Conservation (phyloP, 2,797 vertebrate genomes). For the Neoniphon sammara region DNA sequence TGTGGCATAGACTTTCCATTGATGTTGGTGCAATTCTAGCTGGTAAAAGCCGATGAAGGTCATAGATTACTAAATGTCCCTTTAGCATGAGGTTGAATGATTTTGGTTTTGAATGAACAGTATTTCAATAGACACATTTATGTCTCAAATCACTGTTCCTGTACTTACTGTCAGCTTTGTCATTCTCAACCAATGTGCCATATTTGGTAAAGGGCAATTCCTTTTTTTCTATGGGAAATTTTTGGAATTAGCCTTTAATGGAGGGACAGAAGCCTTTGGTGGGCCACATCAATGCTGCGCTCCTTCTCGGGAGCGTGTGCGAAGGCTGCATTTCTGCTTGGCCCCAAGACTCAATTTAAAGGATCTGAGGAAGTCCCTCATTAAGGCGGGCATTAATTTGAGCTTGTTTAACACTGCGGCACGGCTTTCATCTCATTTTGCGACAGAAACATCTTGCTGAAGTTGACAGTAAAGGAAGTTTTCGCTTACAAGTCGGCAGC, state of each 20-base stretch:
- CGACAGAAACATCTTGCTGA: conserved; percentile 52
- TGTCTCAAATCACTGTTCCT: not conserved
- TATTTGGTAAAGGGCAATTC: conserved; percentile 7
- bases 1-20: too few relatives aligned
- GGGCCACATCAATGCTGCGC: conserved; percentile 9
- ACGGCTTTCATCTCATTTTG: conserved; percentile 61
- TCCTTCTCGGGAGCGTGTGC: conserved; percentile 30
- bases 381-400: conserved; percentile 59
- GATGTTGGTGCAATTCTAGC: too few relatives aligned
- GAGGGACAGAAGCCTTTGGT: not conserved
- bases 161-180: not conserved
- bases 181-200: not conserved
- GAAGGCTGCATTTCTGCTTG: conserved; percentile 38
- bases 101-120: too few relatives aligned
- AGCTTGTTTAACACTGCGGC: conserved; percentile 53
- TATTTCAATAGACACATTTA: too few relatives aligned
- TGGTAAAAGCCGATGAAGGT: too few relatives aligned
- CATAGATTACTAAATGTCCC: too few relatives aligned
- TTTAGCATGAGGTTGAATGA: not conserved
- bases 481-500: conserved; percentile 48
- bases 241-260: conserved; percentile 19
- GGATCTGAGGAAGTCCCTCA: conserved; percentile 53
- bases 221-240: not conserved
- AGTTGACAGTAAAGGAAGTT: conserved; percentile 56
- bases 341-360: conserved; percentile 39